These are phyloP conservation scores for Aurelia coerulea DNA, from an alignment of 30 jellyfish, hydroid and myxozoan genomes.

Conservation along the genomic window DNA sequence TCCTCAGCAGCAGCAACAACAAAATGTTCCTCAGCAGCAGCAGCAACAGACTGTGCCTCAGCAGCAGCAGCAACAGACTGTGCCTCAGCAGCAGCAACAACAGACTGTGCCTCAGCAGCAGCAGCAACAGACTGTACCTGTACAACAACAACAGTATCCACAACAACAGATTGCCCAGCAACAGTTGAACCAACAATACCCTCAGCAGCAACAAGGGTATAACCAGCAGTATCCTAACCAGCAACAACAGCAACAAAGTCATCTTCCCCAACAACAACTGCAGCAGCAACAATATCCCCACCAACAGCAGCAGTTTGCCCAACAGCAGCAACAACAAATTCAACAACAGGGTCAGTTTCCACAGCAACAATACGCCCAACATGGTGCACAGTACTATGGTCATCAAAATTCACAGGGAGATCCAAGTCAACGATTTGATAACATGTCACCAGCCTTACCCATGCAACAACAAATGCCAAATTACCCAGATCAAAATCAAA, in stretches of 20 bases:
- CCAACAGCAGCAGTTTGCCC: conserved; percentile 16
- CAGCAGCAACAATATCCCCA: conserved; percentile 10
- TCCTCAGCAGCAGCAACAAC: conserved; percentile 1
- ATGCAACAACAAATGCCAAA: conserved; percentile 38
- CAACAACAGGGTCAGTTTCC: conserved; percentile 30
- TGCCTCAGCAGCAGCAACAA: conserved; percentile 19
- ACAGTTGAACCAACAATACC: conserved; percentile 23
- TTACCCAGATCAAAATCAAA: conserved; percentile 20
- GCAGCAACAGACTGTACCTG: conserved; percentile 12
- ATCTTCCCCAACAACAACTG: conserved; percentile 1
- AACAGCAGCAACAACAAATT: conserved; percentile 28
- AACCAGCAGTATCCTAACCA: conserved; percentile 26
- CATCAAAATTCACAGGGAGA: conserved; percentile 12
- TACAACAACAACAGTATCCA: conserved; percentile 22
- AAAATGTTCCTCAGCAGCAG: not conserved
- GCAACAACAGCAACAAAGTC: conserved; percentile 31
- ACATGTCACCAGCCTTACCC: conserved; percentile 42
- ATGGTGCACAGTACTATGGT: conserved; percentile 9
- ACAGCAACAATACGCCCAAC: conserved; percentile 45
- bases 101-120: conserved; percentile 29
- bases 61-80: conserved; percentile 29
- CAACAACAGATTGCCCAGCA: conserved; percentile 19
- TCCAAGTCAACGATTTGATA: conserved; percentile 16
- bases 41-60: conserved; percentile 28
- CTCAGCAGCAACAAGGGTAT: conserved; percentile 23